Evolutionary conservation across 1,140 invertebrate genomes (phyloP), one percentile per base, ranked within the genome.

Genomic region (Ganaspis sp.): DNA sequence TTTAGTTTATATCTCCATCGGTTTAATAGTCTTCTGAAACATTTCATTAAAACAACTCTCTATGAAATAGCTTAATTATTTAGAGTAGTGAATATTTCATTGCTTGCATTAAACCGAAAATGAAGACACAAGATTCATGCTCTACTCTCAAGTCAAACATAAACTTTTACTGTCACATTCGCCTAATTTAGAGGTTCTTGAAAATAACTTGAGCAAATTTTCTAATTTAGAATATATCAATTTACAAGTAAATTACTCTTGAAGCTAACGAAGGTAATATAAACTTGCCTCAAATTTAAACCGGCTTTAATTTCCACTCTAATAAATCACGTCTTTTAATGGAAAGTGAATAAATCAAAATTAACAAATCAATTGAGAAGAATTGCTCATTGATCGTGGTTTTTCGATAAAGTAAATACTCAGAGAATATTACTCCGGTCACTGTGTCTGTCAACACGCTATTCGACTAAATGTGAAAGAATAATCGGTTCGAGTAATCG

Each of bases 401-500:
- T 64, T 64, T 15, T 29, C 54, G 21, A 29, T 64, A 29, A 64
- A 64, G 21, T 64, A 64, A 29, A 64, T 64, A 64, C 42, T 45
- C 42, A 15, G 21, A 64, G 54, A 64, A 64, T 29, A n/a, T 26
- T 64, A 64, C 21, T 26, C 21, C 8, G 54, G 21, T 17, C 19
- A 49, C 45, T n/a, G 45, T n/a, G 45, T 17, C 54, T 64, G 21
- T 26, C 54, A 64, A 5, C 54, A 64, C 23, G 54, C 54, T 64
- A 64, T 64, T 12, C 21, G 19, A 64, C 26, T 64, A 26, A 9
- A 64, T 9, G 54, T 64, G 9, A 64, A 15, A 64, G 54, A 64
- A 64, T 64, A 64, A 23, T 64, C 54, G 54, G 23, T 29, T 64
- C 54, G 54, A 64, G 54, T 11, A 64, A 64, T 64, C 21, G 9